phyloP scores from a whole-genome alignment of 35 echinoderm and acorn worm species.

The Strongylocentrotus purpuratus region DNA sequence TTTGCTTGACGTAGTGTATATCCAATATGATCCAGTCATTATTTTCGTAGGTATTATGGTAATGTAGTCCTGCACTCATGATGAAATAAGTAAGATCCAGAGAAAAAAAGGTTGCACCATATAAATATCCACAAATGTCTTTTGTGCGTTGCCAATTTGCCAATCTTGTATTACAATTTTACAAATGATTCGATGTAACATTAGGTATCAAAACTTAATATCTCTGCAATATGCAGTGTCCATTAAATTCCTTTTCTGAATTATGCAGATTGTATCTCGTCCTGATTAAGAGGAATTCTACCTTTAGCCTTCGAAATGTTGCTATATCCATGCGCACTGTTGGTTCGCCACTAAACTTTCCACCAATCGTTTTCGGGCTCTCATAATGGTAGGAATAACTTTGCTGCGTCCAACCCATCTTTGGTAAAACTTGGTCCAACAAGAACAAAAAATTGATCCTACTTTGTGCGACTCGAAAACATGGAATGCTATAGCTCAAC shows the following conservation, averaged over 20 bases:
- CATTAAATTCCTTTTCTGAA: too few relatives aligned
- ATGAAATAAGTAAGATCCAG: background rate
- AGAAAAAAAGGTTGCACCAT: background rate
- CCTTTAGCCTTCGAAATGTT: constrained; percentile 24
- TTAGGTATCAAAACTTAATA: too few relatives aligned
- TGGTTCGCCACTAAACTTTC: background rate
- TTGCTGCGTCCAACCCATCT: constrained; percentile 25
- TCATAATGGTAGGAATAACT: constrained; percentile 22
- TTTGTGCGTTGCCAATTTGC: background rate
- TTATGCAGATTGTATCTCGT: background rate
- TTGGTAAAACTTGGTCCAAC: background rate
- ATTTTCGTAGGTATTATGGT: too few relatives aligned
- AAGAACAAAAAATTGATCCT: background rate
- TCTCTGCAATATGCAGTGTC: too few relatives aligned
- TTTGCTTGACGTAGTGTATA: background rate
- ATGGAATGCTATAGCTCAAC: background rate
- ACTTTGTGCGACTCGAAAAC: background rate
- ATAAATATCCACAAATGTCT: background rate
- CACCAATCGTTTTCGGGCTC: background rate
- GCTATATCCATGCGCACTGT: constrained; percentile 28
- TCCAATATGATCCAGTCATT: background rate
- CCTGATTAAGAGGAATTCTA: background rate
- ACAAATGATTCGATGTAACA: too few relatives aligned
- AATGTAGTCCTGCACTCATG: background rate
- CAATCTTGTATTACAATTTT: background rate